Conservation (phyloP, 2,797 vertebrate genomes). For the Rhynchonycteris naso region DNA sequence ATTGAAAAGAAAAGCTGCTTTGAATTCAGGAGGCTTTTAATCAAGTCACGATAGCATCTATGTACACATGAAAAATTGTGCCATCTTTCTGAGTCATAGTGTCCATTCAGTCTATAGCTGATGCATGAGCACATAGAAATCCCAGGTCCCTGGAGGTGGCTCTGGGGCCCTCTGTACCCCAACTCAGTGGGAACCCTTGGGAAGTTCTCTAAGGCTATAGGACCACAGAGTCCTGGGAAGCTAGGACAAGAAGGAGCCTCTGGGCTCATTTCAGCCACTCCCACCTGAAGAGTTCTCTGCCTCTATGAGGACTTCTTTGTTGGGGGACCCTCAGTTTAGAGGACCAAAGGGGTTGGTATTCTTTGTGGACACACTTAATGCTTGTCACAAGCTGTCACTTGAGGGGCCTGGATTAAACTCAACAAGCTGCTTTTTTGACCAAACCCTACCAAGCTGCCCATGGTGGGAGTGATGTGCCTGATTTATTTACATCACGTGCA, state of each 20-base stretch:
- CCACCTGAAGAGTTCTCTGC: not conserved
- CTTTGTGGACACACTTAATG: not conserved
- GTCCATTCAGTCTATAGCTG: not conserved
- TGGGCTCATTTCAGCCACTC: not conserved
- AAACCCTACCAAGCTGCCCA: no score
- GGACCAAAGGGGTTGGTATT: no score
- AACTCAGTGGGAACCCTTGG: not conserved
- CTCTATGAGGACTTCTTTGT: not conserved
- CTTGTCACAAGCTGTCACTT: not conserved
- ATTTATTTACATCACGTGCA: not conserved
- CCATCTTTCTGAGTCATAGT: not conserved
- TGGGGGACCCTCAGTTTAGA: not conserved
- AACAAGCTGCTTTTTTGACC: not conserved
- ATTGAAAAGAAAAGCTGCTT: constrained; percentile 49
- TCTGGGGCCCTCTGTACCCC: not conserved
- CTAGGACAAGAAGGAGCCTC: not conserved
- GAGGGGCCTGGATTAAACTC: not conserved
- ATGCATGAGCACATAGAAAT: not conserved
- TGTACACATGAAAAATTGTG: not conserved
- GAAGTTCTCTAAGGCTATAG: not conserved
- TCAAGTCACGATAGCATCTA: not conserved
- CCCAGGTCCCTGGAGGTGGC: not conserved
- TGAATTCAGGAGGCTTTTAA: constrained; percentile 52
- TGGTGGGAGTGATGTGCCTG: fast-evolving
- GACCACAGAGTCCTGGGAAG: not conserved